Percentiles rank a stretch among this genome's conserved stretches.
Conservation (phyloP, 1,140 invertebrate species). For the Drosophila sp. region DNA sequence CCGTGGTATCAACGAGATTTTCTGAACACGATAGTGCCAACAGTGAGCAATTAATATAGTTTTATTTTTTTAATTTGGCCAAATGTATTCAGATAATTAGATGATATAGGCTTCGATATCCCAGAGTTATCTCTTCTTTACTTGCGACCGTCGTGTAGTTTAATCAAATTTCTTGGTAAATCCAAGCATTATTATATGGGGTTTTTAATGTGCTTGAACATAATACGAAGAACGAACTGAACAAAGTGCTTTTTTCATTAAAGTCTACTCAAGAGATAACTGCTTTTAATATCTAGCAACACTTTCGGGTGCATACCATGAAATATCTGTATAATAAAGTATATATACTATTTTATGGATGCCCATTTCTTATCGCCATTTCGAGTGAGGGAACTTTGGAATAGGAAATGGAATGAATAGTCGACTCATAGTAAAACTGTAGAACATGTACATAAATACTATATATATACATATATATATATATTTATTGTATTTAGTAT, state of each 20-base stretch:
- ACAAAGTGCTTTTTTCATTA: background rate
- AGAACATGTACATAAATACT: background rate
- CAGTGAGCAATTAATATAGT: no score
- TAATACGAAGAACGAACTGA: background rate
- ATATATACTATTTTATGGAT: conserved; percentile 19
- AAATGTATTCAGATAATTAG: no score
- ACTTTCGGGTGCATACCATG: conserved; percentile 9
- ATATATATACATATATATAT: conserved; percentile 7
- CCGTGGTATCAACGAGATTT: no score
- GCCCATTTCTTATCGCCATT: conserved; percentile 24
- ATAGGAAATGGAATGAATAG: conserved; percentile 24
- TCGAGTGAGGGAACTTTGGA: conserved; percentile 23
- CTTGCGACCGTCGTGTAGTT: no score
- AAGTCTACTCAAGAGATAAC: background rate
- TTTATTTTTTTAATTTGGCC: no score
- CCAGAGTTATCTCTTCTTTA: no score
- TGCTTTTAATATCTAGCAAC: background rate
- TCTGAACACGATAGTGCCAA: no score
- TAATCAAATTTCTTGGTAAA: no score
- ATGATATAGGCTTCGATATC: no score
- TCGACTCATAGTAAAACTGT: conserved; percentile 40
- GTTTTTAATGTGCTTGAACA: no score
- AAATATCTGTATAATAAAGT: conserved; percentile 1
- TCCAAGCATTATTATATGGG: no score
- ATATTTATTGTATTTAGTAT: background rate